Base-by-base conservation (phyloP, 2,797 vertebrate species). In the Lagodon rhomboides region DNA sequence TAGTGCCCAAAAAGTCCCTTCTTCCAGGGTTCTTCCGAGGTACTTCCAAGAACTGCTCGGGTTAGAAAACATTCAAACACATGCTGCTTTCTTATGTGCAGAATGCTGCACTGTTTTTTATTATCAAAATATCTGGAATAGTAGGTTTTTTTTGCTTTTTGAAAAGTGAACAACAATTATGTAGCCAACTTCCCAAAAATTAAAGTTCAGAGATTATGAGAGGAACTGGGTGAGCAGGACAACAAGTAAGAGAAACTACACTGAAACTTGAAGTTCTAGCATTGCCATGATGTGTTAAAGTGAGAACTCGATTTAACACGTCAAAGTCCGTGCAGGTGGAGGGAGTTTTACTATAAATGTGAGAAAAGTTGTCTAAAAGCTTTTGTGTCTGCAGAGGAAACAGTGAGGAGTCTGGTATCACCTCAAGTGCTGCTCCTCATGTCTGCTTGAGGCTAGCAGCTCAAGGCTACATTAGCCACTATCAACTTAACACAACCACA, bases 111-210 rank as follows among this genome's bases (percentile, higher is more conserved):
- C 50, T 38, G 56, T 56, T 27, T 16, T 16, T 5, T 9, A 23
- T 13, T 7, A 66, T 67, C 49, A n/a, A 68, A 55, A 63, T 27
- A 79, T 49, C 53, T 50, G 9, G 5, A 27, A 18, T 5, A 22
- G 16, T n/a, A n/a, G n/a, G n/a, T 56, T 25, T 16, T 54, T 63
- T 1, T 5, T 38, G 10, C 10, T 38, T 38, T 56, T 6, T 59
- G 17, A 59, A 74, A 62, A 64, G 10, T 5, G 2, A 68, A 64
- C 56, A 22, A 22, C 3, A 41, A 23, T 56, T 60, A 20, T 8
- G 58, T 23, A 56, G 55, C 18, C 22, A 61, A 68, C 63, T 78
- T 68, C 58, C 50, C 44, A 49, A 23, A 78, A 68, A 11, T 22
- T 16, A 58, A 23, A 68, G 11, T 27, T 22, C 4, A 47, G 18